Percentiles rank a stretch among this genome's conserved stretches.
phyloP scores from a whole-genome alignment of 2,888 invertebrate genomes.

The Emmelina monodactyla region DNA sequence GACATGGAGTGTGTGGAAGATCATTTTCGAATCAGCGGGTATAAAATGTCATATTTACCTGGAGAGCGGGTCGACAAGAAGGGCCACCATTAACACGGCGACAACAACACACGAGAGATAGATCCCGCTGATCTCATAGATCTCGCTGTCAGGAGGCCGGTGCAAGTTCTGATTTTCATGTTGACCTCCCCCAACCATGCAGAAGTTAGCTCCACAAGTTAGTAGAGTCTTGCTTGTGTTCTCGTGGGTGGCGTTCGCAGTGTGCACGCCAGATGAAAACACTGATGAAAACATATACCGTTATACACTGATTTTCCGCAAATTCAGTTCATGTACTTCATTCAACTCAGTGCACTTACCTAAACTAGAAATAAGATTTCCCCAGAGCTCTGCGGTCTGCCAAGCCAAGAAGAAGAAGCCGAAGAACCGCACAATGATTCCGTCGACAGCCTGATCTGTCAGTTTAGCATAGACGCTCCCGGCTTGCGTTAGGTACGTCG shows the following conservation, averaged over 20 bases:
- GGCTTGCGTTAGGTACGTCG: conserved; percentile 94
- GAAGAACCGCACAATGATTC: conserved; percentile 95
- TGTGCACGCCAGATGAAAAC: conserved; percentile 79
- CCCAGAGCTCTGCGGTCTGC: conserved; percentile 96
- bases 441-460: conserved; percentile 86
- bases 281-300: conserved; percentile 55
- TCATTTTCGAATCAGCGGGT: too few relatives aligned
- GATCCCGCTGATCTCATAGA: conserved; percentile 88
- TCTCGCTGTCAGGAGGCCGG: conserved; percentile 83
- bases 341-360: conserved; percentile 64
- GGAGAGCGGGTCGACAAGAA: conserved; percentile 90
- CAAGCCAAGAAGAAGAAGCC: conserved; percentile 98
- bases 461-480: conserved; percentile 84
- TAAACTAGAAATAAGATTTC: conserved; percentile 93
- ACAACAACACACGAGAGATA: conserved; percentile 87
- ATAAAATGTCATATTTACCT: conserved; percentile 70
- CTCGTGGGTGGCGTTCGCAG: conserved; percentile 42
- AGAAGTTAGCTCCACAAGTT: conserved; percentile 83
- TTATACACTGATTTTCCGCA: background rate
- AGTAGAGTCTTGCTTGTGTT: conserved; percentile 61
- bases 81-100: conserved; percentile 85
- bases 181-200: conserved; percentile 70
- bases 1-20: too few relatives aligned
- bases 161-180: conserved; percentile 78
- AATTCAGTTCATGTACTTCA: too few relatives aligned